Conservation (phyloP, 2,888 invertebrate genomes). For the Synanthedon vespiformis region DNA sequence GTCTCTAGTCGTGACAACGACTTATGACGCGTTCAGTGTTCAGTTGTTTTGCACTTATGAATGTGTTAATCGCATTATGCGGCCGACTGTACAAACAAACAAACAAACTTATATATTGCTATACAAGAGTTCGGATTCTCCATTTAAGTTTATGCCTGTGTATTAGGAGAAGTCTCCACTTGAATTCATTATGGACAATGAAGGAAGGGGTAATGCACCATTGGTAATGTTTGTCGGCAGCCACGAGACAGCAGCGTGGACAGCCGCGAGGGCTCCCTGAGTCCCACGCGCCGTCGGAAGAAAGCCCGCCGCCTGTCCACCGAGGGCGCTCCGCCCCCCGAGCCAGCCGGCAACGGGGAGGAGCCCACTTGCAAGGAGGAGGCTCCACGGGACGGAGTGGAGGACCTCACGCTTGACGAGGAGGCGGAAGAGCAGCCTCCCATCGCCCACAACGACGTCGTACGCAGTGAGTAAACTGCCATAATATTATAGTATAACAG, state of each 20-base stretch:
- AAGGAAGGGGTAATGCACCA: neutral
- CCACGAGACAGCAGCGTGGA: constrained; percentile 52
- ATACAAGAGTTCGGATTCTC: no score
- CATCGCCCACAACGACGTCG: constrained; percentile 73
- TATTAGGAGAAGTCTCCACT: no score
- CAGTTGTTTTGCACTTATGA: no score
- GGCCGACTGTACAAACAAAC: no score
- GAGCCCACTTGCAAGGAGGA: constrained; percentile 41
- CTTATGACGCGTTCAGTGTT: no score
- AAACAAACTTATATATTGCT: no score
- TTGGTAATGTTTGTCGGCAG: constrained; percentile 12
- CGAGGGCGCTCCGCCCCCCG: constrained; percentile 18
- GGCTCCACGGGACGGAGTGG: constrained; percentile 75
- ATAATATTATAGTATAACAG: no score
- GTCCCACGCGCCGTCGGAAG: constrained; percentile 54
- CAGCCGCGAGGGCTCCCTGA: constrained; percentile 74
- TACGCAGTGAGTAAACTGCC: constrained; percentile 52
- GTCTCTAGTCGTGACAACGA: no score
- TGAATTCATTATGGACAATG: no score
- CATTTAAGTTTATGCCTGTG: no score
- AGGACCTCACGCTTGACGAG: constrained; percentile 86
- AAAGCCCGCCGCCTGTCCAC: constrained; percentile 19
- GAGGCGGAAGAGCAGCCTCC: constrained; percentile 82
- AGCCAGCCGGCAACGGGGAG: constrained; percentile 19
- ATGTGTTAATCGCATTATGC: no score